phyloP scores from a whole-genome alignment of 1,140 invertebrate species.

The Phymastichus coffea region DNA sequence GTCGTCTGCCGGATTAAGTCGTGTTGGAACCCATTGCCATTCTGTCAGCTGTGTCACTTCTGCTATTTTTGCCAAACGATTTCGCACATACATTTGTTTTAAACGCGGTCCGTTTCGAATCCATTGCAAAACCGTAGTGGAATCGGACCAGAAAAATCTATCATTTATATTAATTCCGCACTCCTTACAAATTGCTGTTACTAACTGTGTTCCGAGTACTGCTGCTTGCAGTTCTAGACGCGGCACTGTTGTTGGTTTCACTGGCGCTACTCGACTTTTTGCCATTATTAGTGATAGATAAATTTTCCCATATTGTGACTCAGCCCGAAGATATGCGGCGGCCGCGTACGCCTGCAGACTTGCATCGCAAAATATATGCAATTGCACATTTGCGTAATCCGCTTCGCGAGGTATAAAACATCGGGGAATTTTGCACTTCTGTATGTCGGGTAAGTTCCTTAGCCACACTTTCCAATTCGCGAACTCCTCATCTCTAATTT shows the following conservation, averaged over 20 bases:
- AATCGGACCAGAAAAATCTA: not conserved
- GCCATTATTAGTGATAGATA: not conserved
- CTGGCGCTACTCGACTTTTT: not conserved
- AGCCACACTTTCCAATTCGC: constrained; percentile 8
- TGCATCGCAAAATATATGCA: constrained; percentile 33
- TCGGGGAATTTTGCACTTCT: not conserved
- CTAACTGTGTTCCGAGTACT: not conserved
- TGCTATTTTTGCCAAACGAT: not conserved
- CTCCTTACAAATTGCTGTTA: not conserved
- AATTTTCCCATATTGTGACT: not conserved
- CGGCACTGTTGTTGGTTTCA: not conserved
- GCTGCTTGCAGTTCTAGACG: not conserved
- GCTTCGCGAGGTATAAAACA: not conserved
- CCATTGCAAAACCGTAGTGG: not conserved
- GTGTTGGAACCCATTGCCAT: constrained; percentile 12
- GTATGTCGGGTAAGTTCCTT: not conserved
- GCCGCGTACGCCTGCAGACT: constrained; percentile 35
- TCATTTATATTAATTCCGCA: not conserved
- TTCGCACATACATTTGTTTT: not conserved
- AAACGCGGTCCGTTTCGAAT: not conserved
- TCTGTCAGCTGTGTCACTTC: not conserved
- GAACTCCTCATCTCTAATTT: not conserved
- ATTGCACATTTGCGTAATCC: not conserved
- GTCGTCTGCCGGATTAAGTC: not conserved
- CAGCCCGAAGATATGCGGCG: constrained; percentile 13